phyloP scores from a whole-genome alignment of 2,113 vertebrate species.

The Neolamprologus sp. region DNA sequence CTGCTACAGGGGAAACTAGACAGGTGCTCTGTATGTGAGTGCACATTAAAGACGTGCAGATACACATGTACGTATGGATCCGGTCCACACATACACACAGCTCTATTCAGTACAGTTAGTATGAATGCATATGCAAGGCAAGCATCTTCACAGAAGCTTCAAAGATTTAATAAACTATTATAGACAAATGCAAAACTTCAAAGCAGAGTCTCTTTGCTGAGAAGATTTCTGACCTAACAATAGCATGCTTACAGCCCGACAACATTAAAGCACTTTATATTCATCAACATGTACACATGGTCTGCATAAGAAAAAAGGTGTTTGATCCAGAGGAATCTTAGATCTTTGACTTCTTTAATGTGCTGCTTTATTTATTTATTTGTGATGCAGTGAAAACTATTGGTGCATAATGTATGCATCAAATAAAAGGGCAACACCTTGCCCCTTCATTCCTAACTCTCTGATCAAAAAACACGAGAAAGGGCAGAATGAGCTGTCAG shows the following conservation, averaged over 20 bases:
- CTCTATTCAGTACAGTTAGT: neutral
- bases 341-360: neutral
- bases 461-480: slow-evolving; percentile 42
- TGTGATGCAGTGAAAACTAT: neutral
- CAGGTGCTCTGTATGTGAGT: neutral
- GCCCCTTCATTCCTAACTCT: neutral
- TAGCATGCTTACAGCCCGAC: neutral
- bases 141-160: slow-evolving; percentile 13
- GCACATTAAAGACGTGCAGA: neutral
- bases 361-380: neutral
- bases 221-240: slow-evolving; percentile 12
- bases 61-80: neutral
- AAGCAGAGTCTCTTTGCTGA: slow-evolving; percentile 24
- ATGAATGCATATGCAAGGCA: slow-evolving; percentile 20
- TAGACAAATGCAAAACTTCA: slow-evolving; percentile 47
- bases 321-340: neutral
- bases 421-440: neutral
- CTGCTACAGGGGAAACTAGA: neutral
- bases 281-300: neutral
- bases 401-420: neutral
- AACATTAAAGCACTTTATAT: neutral
- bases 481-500: slow-evolving; percentile 38
- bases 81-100: neutral
- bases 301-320: neutral
- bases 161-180: slow-evolving; percentile 37